A percentile compares a stretch with the other conserved stretches of the same genome.
Conservation (phyloP, 2,888 invertebrate species). For the Pycnomerus fuliginosus region DNA sequence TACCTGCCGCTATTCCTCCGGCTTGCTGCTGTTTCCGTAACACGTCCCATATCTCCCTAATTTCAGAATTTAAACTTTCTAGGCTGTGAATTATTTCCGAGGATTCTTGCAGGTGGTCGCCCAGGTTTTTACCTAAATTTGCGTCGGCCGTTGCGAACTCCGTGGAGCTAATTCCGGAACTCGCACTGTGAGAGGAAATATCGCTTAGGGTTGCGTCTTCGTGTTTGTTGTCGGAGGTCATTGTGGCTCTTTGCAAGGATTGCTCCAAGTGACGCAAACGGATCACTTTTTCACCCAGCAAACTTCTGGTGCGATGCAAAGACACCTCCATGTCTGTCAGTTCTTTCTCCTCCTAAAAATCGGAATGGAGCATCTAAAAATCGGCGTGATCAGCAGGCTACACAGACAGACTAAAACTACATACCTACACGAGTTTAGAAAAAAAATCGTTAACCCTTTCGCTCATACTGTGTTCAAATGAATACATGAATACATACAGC, state of each 20-base stretch:
- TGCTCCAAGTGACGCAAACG: slow-evolving; percentile 77
- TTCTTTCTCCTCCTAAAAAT: slow-evolving; percentile 76
- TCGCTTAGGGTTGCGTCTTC: slow-evolving; percentile 68
- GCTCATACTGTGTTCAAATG: no score
- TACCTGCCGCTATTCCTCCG: slow-evolving; percentile 54
- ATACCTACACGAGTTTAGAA: no score
- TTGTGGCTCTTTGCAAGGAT: slow-evolving; percentile 66
- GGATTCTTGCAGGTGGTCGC: slow-evolving; percentile 62
- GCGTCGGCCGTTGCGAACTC: slow-evolving; percentile 60
- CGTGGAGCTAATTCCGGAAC: slow-evolving; percentile 67
- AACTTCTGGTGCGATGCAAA: slow-evolving; percentile 74
- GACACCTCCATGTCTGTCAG: slow-evolving; percentile 83
- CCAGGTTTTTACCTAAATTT: slow-evolving; percentile 33
- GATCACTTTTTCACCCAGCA: slow-evolving; percentile 81
- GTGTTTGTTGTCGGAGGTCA: slow-evolving; percentile 41
- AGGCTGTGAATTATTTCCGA: slow-evolving; percentile 69
- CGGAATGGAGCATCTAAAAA: no score
- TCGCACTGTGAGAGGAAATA: slow-evolving; percentile 63
- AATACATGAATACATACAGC: no score
- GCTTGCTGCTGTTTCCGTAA: slow-evolving; percentile 61
- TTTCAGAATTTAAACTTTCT: slow-evolving; percentile 69
- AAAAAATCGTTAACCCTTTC: no score
- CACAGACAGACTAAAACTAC: no score
- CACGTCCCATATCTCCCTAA: slow-evolving; percentile 69
- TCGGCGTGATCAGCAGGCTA: no score